Evolutionary conservation across 1,140 invertebrate genomes (phyloP), one percentile per base, ranked within the genome.

Genomic region (Batillaria attramentaria): DNA sequence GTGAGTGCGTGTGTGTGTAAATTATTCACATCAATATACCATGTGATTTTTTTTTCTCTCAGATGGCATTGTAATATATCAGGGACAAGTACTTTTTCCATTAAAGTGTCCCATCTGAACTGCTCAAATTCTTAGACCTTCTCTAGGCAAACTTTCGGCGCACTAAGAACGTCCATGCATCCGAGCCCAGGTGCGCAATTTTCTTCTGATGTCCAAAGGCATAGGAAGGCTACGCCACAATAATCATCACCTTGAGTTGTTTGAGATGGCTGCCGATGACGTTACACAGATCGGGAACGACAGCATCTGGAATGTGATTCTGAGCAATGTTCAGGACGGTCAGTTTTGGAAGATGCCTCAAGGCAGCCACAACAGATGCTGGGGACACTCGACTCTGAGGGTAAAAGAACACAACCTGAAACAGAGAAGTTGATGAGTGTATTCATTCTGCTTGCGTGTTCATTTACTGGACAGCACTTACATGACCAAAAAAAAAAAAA

Each of bases 301-400:
- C 80, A 3, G 82, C 57, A 69, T 83, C 84, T 1, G 81, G 83
- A n/a, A 86, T 60, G 62, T 86, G 80, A 72, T 85, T 84, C 68
- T 87, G 84, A 3, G 84, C 80, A 18, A 87, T 41, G 46, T 85
- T 86, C 2, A 86, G 78, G 37, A 86, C 43, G 1, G 76, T 76
- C 20, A 87, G 74, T 60, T 79, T 79, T 4, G 85, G 82, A 54
- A 87, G 85, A 77, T 84, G 73, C 79, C 81, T 78, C n/a, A 81
- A 73, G 39, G 81, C 82, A 66, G 78, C 83, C 3, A 87, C 69
- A 18, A 87, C 73, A 62, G 81, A 77, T 18, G 78, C 68, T 2
- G 83, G 84, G n/a, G 82, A 78, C 68, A 86, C 83, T 39, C 81
- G 74, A 42, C 85, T 81, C 60, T 68, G 68, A n/a, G 57, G 31